A percentile compares a stretch with the other conserved stretches of the same genome.
phyloP scores from a whole-genome alignment of 1,140 invertebrate genomes.

The Cherax destructor region DNA sequence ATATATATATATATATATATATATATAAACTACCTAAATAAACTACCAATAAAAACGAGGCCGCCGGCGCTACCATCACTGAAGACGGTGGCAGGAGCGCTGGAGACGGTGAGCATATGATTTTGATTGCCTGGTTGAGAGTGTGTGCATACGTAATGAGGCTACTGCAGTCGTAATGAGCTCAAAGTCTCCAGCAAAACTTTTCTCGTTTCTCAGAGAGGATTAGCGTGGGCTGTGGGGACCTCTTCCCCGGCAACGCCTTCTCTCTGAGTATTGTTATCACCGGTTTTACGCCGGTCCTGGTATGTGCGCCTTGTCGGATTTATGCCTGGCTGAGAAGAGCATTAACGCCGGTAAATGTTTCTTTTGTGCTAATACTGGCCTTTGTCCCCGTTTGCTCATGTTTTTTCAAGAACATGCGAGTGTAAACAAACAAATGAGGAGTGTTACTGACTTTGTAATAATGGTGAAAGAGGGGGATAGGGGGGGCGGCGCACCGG shows the following conservation, averaged over 20 bases:
- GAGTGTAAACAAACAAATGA: no score
- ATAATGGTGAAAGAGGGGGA: no score
- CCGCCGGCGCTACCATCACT: neutral
- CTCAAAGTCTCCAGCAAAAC: slow-evolving; percentile 60
- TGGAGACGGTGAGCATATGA: slow-evolving; percentile 38
- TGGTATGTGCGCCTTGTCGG: neutral
- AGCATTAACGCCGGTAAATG: neutral
- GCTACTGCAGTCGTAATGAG: slow-evolving; percentile 65
- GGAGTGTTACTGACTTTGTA: no score
- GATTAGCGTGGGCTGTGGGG: slow-evolving; percentile 46
- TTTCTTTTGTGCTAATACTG: neutral
- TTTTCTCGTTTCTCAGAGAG: slow-evolving; percentile 61
- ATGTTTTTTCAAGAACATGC: no score
- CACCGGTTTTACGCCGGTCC: neutral
- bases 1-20: neutral
- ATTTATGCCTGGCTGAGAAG: neutral
- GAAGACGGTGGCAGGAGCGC: slow-evolving; percentile 6
- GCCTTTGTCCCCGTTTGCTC: neutral
- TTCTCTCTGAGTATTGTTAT: slow-evolving; percentile 38
- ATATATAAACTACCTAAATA: neutral
- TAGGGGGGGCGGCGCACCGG: no score
- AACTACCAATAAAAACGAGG: neutral
- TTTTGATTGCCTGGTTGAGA: slow-evolving; percentile 63
- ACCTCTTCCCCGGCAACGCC: slow-evolving; percentile 21
- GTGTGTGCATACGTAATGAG: slow-evolving; percentile 61